These are phyloP conservation scores for Channa maculata DNA, from an alignment of 2,113 vertebrate genomes.

Conservation along the genomic window DNA sequence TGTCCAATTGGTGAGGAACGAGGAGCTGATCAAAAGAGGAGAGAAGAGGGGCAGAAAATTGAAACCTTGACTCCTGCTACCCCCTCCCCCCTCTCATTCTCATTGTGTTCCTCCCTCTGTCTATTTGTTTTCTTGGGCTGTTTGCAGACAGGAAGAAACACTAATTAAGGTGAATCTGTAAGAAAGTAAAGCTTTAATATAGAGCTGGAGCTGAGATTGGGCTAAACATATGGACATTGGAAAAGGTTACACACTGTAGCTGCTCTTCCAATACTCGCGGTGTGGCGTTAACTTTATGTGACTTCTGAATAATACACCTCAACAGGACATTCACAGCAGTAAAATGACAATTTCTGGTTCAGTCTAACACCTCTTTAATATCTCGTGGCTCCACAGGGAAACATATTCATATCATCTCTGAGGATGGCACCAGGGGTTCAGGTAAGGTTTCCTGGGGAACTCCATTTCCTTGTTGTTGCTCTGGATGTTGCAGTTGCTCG, in stretches of 20 bases:
- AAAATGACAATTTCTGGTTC: conserved; percentile 3
- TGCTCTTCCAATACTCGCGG: conserved; percentile 15
- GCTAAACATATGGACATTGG: conserved; percentile 50
- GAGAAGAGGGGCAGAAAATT: conserved; percentile 51
- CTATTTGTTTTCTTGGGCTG: conserved; percentile 9
- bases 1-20: conserved; percentile 44
- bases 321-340: background rate
- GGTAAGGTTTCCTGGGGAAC: background rate
- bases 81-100: conserved; percentile 8
- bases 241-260: conserved; percentile 41
- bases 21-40: conserved; percentile 51
- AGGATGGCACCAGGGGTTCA: conserved; percentile 6
- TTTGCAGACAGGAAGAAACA: conserved; percentile 7
- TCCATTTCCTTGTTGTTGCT: background rate
- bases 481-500: background rate
- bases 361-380: conserved; percentile 30
- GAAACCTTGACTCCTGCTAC: conserved; percentile 12
- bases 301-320: conserved; percentile 11
- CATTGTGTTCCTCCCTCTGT: background rate
- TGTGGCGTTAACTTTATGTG: background rate
- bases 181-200: no score
- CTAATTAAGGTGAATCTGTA: background rate
- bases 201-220: conserved; percentile 2
- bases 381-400: background rate
- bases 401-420: conserved; percentile 1